Evolutionary conservation across 2,797 vertebrate species (phyloP), one percentile per base, ranked within the genome.

Genomic region (Myotis findleyi): DNA sequence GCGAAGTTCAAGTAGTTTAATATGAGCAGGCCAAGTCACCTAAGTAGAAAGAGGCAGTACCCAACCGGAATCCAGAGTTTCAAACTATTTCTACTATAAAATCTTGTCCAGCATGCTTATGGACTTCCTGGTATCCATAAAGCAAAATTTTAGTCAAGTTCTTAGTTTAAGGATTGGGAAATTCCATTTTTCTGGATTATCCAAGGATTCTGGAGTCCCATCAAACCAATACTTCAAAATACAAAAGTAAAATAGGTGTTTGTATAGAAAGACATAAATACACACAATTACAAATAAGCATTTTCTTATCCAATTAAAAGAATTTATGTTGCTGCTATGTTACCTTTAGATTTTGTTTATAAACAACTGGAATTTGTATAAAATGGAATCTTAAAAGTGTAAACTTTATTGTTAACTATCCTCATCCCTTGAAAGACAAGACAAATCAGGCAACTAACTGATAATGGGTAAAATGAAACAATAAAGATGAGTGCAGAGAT

Each of bases 381-480:
- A 92, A 80, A 93, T 72, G 12, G n/a, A 93, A 59, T 87, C 49
- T 84, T 94, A 85, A 83, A 86, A 85, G 30, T 79, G 5, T 80
- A 90, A 89, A 94, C 25, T 77, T 81, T 38, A 66, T 1, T 59
- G 12, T 73, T 59, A 16, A 87, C 17, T 30, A 86, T 82, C 41
- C 44, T 87, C 53, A 91, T 27, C 21, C 55, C 49, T 69, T 94
- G 36, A 94, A 94, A 95, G 66, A 49, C 7, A 95, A 72, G 23
- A 90, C 57, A 30, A 71, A 92, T 85, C 64, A 95, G 27, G 62
- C 18, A 96, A 75, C 13, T 64, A 95, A 86, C 9, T 51, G 69
- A 30, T 20, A 94, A 95, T 85, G 21, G 59, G 33, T 90, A 90
- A 95, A 95, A 93, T 69, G 9, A 96, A 95, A 95, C 5, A 93